These are phyloP conservation scores for Zaprionus ghesquierei DNA, from an alignment of 1,140 invertebrate species.

Conservation along the genomic window DNA sequence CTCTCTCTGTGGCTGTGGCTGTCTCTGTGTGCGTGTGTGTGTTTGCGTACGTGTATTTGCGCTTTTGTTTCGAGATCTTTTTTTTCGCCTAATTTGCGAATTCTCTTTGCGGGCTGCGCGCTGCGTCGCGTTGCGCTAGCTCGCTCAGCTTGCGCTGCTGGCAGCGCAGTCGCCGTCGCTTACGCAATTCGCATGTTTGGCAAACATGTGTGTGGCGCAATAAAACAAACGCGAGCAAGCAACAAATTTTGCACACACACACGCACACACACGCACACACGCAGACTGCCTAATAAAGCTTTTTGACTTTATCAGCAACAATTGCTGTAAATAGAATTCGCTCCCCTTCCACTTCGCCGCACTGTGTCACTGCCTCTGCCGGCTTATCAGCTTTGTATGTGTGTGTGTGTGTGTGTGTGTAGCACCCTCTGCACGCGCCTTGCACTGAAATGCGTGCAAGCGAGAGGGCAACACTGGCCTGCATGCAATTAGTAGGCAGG, in stretches of 20 bases:
- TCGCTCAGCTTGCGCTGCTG: background rate
- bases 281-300: background rate
- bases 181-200: conserved; percentile 75
- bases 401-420: background rate
- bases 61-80: conserved; percentile 38
- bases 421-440: background rate
- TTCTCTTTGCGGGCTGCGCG: conserved; percentile 34
- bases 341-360: background rate
- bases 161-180: conserved; percentile 20
- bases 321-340: background rate
- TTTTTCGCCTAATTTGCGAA: conserved; percentile 41
- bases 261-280: background rate
- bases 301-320: background rate
- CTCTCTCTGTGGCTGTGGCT: background rate
- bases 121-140: too few relatives aligned
- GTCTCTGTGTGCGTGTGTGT: background rate
- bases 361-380: background rate
- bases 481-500: background rate
- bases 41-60: background rate
- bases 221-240: conserved; percentile 26
- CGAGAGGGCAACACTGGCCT: background rate
- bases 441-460: background rate
- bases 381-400: background rate
- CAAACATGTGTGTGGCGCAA: conserved; percentile 58
- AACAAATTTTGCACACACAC: background rate